These are phyloP conservation scores for Drosophila phalerata DNA, from an alignment of 2,888 invertebrate genomes.

Conservation along the genomic window DNA sequence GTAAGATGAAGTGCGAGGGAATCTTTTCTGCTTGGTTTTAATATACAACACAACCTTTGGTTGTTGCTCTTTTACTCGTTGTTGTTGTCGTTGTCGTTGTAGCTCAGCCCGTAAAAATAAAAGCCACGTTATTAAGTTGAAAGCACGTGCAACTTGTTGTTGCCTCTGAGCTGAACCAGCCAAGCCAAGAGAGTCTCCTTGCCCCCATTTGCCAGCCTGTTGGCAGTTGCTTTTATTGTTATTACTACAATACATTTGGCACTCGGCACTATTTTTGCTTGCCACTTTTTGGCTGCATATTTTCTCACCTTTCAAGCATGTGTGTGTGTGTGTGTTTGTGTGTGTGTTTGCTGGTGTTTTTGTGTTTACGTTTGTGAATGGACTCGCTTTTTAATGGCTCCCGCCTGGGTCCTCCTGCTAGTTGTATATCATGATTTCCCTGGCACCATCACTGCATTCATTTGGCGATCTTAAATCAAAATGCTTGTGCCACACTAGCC, in stretches of 20 bases:
- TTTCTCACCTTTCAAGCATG: slow-evolving; percentile 67
- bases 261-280: slow-evolving; percentile 76
- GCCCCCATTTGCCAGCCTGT: slow-evolving; percentile 40
- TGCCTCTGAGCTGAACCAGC: slow-evolving; percentile 47
- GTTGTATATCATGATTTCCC: slow-evolving; percentile 73
- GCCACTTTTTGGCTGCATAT: slow-evolving; percentile 67
- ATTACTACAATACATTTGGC: slow-evolving; percentile 81
- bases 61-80: slow-evolving; percentile 43
- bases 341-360: slow-evolving; percentile 20
- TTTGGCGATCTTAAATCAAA: slow-evolving; percentile 77
- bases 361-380: slow-evolving; percentile 32
- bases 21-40: slow-evolving; percentile 53
- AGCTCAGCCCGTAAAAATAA: slow-evolving; percentile 72
- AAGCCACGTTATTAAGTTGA: slow-evolving; percentile 82
- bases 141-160: slow-evolving; percentile 81
- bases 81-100: slow-evolving; percentile 28
- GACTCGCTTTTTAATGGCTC: slow-evolving; percentile 64
- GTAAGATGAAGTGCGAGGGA: slow-evolving; percentile 32
- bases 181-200: slow-evolving; percentile 18
- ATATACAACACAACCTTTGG: slow-evolving; percentile 62
- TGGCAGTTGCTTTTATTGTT: slow-evolving; percentile 78
- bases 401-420: slow-evolving; percentile 40
- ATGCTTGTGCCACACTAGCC: slow-evolving; percentile 43
- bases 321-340: slow-evolving; percentile 7
- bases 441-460: slow-evolving; percentile 65